Base-by-base conservation (phyloP, 2,113 vertebrate species). In the Lamprotornis superbus region DNA sequence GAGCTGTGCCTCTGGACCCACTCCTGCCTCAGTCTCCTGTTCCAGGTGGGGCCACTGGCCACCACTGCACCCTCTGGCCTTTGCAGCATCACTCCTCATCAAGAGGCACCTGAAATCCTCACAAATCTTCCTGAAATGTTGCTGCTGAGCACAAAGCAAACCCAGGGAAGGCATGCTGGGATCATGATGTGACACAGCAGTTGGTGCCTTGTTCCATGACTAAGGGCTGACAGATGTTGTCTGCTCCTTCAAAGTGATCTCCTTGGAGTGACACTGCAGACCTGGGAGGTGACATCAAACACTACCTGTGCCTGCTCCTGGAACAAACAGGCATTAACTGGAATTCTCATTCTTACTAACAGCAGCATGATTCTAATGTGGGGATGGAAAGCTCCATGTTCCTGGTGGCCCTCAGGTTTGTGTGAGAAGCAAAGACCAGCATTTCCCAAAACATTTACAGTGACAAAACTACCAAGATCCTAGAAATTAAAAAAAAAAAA, bases 31-130 rank as follows among this genome's bases (percentile, higher is more conserved):
- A 24, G n/a, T 4, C 17, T 59, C 49, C 52, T 5, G 2, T 4
- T 10, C 16, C 12, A 47, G 11, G 30, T 19, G 27, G 44, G 59
- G 39, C 49, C 0, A 0, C 1, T 0, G 2, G 49, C 35, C 49
- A 30, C 12, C 2, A 3, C 17, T 3, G 71, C 23, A 63, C 5
- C 33, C 44, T 33, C 40, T 5, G 11, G 65, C 28, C n/a, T 65
- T 33, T 40, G 50, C 12, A 56, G 25, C 1, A 0, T 52, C 2
- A 2, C 9, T 78, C 17, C 21, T 77, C 7, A 0, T 37, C 44
- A 69, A 83, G 39, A 83, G 22, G 13, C 15, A 22, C 46, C 33
- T 57, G 21, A 65, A 73, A 74, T 37, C 68, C 53, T 57, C 63
- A 69, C 9, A n/a, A 10, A 80, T 28, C 33, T 27, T 46, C 49